Evolutionary conservation across 2,888 invertebrate genomes (phyloP), one percentile per base, ranked within the genome.

Genomic region (Heteromurus nitidus): DNA sequence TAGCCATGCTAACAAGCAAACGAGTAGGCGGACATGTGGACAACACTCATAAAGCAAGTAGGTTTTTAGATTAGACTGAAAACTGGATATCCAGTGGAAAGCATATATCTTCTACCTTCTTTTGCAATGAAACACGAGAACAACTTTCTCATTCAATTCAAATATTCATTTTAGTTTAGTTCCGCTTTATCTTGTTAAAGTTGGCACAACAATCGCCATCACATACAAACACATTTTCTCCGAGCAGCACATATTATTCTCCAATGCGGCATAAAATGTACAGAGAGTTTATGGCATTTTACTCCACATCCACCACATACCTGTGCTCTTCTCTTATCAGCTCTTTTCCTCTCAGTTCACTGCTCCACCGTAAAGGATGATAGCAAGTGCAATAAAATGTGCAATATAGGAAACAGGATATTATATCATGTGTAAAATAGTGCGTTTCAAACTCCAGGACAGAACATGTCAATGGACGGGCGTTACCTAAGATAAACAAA

Each of bases 361-460:
- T n/a, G n/a, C n/a, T n/a, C n/a, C n/a, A n/a, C n/a, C n/a, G n/a
- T n/a, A n/a, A 11, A 50, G 50, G n/a, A 13, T 50, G 50, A 13
- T 50, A 36, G 36, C 3, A n/a, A n/a, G 24, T 26, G 58, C 58
- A 58, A 58, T 58, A 58, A 58, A 58, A 58, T 58, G 22, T 58
- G 58, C 24, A 58, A 58, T 30, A 72, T 60, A 44, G 72, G 72
- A 72, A 62, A 62, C 72, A 72, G 72, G 72, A 72, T 72, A 44
- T 72, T 60, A 47, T 72, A 47, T 58, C 26, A n/a, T 18, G n/a
- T n/a, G n/a, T n/a, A n/a, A n/a, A n/a, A n/a, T n/a, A n/a, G n/a
- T n/a, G n/a, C n/a, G n/a, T n/a, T n/a, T n/a, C n/a, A n/a, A n/a
- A n/a, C n/a, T n/a, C n/a, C n/a, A n/a, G n/a, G n/a, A n/a, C n/a